A percentile compares a stretch with the other conserved stretches of the same genome.
Conservation (phyloP, 2,797 vertebrate species). For the Hippocampus kuda region DNA sequence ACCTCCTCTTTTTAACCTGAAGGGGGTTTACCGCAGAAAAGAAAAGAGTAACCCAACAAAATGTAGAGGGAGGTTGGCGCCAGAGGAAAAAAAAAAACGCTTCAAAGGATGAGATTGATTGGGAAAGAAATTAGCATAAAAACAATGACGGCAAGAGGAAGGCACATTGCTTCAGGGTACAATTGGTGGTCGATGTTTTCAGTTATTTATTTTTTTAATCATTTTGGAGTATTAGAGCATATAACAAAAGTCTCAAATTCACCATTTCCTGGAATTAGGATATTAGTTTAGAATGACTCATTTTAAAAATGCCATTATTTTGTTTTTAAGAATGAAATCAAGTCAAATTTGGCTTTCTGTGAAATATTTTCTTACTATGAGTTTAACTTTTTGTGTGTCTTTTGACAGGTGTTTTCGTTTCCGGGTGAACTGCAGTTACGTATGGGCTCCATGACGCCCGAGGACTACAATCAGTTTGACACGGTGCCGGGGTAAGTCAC, state of each 20-base stretch:
- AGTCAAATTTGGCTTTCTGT: no score
- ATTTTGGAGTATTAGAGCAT: no score
- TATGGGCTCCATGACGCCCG: slow-evolving; percentile 83
- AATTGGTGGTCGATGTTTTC: no score
- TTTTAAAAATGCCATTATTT: no score
- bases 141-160: not conserved
- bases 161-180: not conserved
- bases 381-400: not conserved
- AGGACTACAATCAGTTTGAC: slow-evolving; percentile 89
- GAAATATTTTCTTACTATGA: not conserved
- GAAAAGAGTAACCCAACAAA: slow-evolving; percentile 62
- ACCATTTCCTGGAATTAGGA: no score
- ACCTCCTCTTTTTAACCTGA: slow-evolving; percentile 56
- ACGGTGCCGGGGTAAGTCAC: slow-evolving; percentile 79
- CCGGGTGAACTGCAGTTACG: slow-evolving; percentile 89
- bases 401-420: slow-evolving; percentile 79
- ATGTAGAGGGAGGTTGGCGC: slow-evolving; percentile 16
- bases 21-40: slow-evolving; percentile 64
- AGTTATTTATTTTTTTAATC: no score
- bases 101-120: not conserved
- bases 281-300: no score
- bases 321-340: no score
- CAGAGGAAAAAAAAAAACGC: not conserved
- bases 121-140: not conserved
- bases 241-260: not conserved